Conservation (phyloP, 2,888 invertebrate species). For the Phymatocera aterrima region DNA sequence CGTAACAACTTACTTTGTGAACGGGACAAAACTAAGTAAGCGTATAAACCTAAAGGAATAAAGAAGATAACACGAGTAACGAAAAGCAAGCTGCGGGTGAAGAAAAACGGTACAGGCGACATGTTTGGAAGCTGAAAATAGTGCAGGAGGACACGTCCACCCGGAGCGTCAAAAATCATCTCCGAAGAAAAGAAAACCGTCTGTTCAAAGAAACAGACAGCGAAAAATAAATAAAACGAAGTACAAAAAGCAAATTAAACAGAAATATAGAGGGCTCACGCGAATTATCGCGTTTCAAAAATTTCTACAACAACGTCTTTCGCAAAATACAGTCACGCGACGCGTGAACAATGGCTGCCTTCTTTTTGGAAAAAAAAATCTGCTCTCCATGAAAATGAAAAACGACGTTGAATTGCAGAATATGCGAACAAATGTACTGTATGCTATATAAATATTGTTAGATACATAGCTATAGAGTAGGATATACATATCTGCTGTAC, state of each 20-base stretch:
- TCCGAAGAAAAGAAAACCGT: background rate
- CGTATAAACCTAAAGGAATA: slow-evolving; percentile 29
- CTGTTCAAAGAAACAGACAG: background rate
- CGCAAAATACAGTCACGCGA: background rate
- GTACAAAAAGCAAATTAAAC: background rate
- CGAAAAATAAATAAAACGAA: background rate
- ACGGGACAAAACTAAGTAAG: slow-evolving; percentile 23
- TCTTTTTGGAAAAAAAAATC: background rate
- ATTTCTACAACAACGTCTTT: too few species aligned
- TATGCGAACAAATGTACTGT: background rate
- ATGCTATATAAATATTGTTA: background rate
- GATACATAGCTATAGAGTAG: background rate
- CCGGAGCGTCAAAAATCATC: slow-evolving; percentile 5
- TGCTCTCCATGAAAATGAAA: background rate
- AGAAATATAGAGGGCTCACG: too few species aligned
- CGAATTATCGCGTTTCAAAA: background rate
- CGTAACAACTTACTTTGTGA: slow-evolving; percentile 34
- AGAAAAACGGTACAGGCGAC: background rate
- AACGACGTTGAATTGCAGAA: background rate
- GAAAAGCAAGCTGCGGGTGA: slow-evolving; percentile 18
- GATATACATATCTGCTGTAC: slow-evolving; percentile 14
- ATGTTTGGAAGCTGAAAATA: slow-evolving; percentile 23
- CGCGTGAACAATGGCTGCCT: background rate
- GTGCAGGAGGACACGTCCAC: slow-evolving; percentile 1
- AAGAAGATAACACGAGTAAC: slow-evolving; percentile 1